These are phyloP conservation scores for Sebastes nivosus DNA, from an alignment of 2,797 vertebrate genomes.

Conservation along the genomic window DNA sequence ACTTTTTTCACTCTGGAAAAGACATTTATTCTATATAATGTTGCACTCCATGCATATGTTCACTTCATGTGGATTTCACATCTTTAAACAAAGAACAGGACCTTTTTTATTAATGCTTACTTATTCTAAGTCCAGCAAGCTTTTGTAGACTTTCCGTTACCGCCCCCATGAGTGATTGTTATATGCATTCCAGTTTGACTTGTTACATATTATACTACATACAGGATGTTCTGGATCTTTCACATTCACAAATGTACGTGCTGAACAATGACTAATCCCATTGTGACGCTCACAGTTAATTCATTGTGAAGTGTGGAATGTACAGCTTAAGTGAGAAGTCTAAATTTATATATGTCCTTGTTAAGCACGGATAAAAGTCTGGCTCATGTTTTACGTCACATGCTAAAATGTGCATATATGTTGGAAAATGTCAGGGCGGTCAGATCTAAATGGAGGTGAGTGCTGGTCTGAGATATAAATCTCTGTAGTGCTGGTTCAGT, in stretches of 20 bases:
- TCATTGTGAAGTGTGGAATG: constrained; percentile 33
- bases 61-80: neutral
- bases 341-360: neutral
- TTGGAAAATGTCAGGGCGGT: constrained; percentile 10
- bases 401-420: neutral
- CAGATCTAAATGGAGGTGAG: neutral
- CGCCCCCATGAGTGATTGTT: constrained; percentile 4
- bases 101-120: neutral
- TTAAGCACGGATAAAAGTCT: neutral
- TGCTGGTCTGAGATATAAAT: constrained; percentile 43
- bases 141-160: constrained; percentile 7
- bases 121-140: neutral
- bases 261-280: constrained; percentile 16
- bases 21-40: constrained; percentile 6
- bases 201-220: neutral
- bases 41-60: neutral
- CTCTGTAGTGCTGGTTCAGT: constrained; percentile 18
- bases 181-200: constrained; percentile 24
- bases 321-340: constrained; percentile 27
- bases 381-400: neutral
- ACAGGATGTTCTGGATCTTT: neutral
- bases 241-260: constrained; percentile 24
- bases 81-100: neutral
- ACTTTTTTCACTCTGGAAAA: neutral
- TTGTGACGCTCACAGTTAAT: neutral